Base-by-base conservation (phyloP, 2,888 invertebrate species). In the Leucophenga maculata region DNA sequence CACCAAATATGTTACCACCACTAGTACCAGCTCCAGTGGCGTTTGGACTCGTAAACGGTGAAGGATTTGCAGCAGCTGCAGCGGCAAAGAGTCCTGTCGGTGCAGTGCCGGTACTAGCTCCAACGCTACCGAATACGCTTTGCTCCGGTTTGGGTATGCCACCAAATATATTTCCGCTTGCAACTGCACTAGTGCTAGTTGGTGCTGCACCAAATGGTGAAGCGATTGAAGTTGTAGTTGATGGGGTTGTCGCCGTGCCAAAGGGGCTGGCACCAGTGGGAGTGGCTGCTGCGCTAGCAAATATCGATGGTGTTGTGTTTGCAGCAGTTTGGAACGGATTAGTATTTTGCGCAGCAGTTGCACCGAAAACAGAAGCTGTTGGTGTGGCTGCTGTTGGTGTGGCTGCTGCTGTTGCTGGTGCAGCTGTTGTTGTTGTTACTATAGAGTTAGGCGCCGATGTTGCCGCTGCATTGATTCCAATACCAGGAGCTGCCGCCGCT, bases 61-160 rank as follows among this genome's bases (percentile, higher is more conserved):
- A 72, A n/a, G 78, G 70, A 20, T 74, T 77, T 13, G 73, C 72
- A 6, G 78, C 77, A 39, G 83, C 80, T n/a, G 82, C 80, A 4
- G 83, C 73, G 0, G 80, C 82, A 79, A 85, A 85, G 0, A 85
- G 68, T 0, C 86, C 82, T 3, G 77, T 73, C 32, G 78, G 75
- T 20, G 71, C 68, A 1, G 73, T n/a, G 1, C 65, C 55, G 1
- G 68, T 44, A 13, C 72, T 32, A 6, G 72, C 68, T 22, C 54
- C 67, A 2, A 69, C 76, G 60, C 54, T 32, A 1, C 78, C 84
- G 69, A 88, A 88, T 1, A 83, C 79, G 0, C 85, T 79, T 31
- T 79, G 79, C 31, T 87, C 86, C 2, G 88, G 84, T 72, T 88
- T 87, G 0, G 88, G 86, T 18, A 87, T 82, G 55, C 78, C 84